Evolutionary conservation across 2,113 vertebrate species (phyloP).

Genomic region (Butastur rufipennis): DNA sequence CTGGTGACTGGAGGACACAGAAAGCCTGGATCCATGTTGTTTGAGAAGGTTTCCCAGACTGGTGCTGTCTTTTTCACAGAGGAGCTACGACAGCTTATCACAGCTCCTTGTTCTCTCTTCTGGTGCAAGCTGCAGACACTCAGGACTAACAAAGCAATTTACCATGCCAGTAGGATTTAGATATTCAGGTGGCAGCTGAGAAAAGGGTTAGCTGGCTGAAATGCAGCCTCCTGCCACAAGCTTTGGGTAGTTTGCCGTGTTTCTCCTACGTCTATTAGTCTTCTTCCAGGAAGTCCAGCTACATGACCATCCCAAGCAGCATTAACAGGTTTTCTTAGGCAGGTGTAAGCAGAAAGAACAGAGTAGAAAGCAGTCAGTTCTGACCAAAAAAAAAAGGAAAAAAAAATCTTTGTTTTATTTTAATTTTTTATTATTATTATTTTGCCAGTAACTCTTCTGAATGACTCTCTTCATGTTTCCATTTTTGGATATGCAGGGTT

Average conservation of each 20-base stretch:
- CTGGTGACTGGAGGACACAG: background rate
- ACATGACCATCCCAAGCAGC: background rate
- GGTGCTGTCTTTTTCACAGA: background rate
- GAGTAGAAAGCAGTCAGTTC: background rate
- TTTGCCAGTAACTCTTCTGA: background rate
- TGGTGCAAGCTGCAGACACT: background rate
- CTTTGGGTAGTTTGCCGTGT: background rate
- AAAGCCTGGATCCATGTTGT: background rate
- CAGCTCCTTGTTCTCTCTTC: background rate
- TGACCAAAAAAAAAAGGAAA: background rate
- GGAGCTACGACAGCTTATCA: background rate
- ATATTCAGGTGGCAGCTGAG: background rate
- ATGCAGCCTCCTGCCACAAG: background rate
- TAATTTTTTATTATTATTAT: background rate
- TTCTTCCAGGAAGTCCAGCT: background rate
- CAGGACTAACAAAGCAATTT: background rate
- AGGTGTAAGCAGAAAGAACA: background rate
- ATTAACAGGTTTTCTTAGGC: background rate
- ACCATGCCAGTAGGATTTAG: background rate
- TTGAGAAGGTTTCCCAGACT: background rate
- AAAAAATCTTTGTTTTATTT: background rate
- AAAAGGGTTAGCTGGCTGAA: background rate
- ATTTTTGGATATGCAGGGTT: background rate
- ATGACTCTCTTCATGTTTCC: background rate
- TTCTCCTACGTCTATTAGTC: background rate